A percentile compares a stretch with the other conserved stretches of the same genome.
Conservation (phyloP, 2,888 invertebrate genomes). For the Matsumyia berberina region DNA sequence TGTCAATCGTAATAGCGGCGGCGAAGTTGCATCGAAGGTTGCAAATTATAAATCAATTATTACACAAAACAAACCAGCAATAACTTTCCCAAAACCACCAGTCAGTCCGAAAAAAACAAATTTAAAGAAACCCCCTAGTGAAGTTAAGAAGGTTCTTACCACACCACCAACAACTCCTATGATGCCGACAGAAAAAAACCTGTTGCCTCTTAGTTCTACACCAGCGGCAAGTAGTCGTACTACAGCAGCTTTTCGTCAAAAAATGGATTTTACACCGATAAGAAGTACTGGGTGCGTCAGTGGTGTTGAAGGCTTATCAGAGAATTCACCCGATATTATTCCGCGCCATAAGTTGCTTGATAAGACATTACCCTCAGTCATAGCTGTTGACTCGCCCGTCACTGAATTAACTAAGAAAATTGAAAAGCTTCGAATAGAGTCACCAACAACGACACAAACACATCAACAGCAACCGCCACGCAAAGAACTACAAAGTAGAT, state of each 20-base stretch:
- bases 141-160: constrained; percentile 9
- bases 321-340: constrained; percentile 85
- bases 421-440: constrained; percentile 79
- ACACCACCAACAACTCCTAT: constrained; percentile 28
- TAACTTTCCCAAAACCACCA: constrained; percentile 85
- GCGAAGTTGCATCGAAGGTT: constrained; percentile 88
- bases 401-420: constrained; percentile 81
- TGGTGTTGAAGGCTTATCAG: constrained; percentile 70
- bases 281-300: constrained; percentile 48
- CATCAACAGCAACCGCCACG: constrained; percentile 40
- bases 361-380: constrained; percentile 61
- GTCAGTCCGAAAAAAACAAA: constrained; percentile 80
- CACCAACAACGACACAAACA: constrained; percentile 74
- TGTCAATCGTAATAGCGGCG: constrained; percentile 83
- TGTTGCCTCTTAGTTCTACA: constrained; percentile 56
- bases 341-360: constrained; percentile 80
- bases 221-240: constrained; percentile 70
- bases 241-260: constrained; percentile 61
- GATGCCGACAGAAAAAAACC: constrained; percentile 29
- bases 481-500: constrained; percentile 43
- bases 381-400: constrained; percentile 80
- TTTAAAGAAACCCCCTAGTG: constrained; percentile 35
- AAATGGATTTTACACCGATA: constrained; percentile 73
- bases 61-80: constrained; percentile 86
- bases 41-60: constrained; percentile 88